Base-by-base conservation (phyloP, 1,140 invertebrate genomes). In the Limonius californicus region DNA sequence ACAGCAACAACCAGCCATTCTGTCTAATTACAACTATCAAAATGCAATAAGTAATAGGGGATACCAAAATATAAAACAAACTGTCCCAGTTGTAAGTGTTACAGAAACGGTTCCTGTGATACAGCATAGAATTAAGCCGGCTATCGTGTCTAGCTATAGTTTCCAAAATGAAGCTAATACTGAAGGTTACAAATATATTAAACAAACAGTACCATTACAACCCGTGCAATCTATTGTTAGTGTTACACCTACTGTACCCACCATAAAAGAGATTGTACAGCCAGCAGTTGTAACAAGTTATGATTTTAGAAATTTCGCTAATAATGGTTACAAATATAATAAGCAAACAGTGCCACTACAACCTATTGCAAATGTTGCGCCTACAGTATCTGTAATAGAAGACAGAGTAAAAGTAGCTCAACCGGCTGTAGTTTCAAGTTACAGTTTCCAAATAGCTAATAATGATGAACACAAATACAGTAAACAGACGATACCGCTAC, bases 211-310 rank as follows among this genome's bases (percentile, higher is more conserved):
- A 19, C 16, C 45, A 11, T 2, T 19, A 16, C 16, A 43, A 43
- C 42, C 42, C 4, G 16, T 16, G 2, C n/a, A n/a, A n/a, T n/a
- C n/a, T 45, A 4, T 45, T n/a, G 45, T 50, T 7, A 50, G 45
- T 50, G 16, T 8, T 21, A 50, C 16, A 16, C 14, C 45, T 11
- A 50, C 14, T 18, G 16, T 9, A 50, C 45, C 16, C 16, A 19
- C 19, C 4, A n/a, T n/a, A 4, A 12, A 43, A 43, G 42, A 43
- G 4, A 43, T 2, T 4, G 42, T 43, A 7, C 42, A 61, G 56
- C 66, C 67, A 16, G 64, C 66, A 50, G 64, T 66, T 2, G 58
- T 68, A 23, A 63, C 58, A 15, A 66, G 61, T 61, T 65, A 64
- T 15, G 59, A 57, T 43, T 62, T 14, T n/a, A 43, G 16, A 14